Base-by-base conservation (phyloP, 1,140 invertebrate species). In the Lysiphlebus fabarum region DNA sequence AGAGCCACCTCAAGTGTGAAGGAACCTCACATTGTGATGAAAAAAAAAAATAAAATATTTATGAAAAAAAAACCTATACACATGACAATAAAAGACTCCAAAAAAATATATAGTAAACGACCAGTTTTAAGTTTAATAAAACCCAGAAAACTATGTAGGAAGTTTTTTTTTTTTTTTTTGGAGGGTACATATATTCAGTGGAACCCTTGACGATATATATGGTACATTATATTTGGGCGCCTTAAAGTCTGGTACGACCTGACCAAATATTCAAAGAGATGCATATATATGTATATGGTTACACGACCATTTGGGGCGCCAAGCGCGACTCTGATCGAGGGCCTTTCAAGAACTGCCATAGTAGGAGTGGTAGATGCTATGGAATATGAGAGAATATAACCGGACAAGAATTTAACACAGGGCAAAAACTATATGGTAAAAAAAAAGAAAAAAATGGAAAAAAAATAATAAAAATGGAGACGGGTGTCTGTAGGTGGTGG, bases 221-320 rank as follows among this genome's bases (percentile, higher is more conserved):
- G n/a, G 66, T 70, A 67, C 65, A 76, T 74, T 67, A 77, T 78
- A 77, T 78, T 78, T 75, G 74, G 77, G 77, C 77, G 77, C 75
- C 77, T 70, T 74, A 71, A 74, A 78, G 77, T 79, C 77, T 79
- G 75, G 75, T 75, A 62, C 71, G 70, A 8, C 33, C 26, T 34
- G 36, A 26, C 4, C 47, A 26, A 26, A 26, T 26, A 26, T 26
- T 26, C 47, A 49, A 26, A 49, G 47, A 49, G 47, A 67, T 68
- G 67, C 74, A 71, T 77, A 73, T n/a, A n/a, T n/a, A n/a, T n/a
- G n/a, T n/a, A n/a, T 79, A 75, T 77, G 73, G 74, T 79, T 79
- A 79, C 77, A 72, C 72, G 76, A 73, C 75, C 76, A 79, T 79
- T 77, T 79, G 77, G 76, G 76, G 77, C 77, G 76, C 76, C 77